Evolutionary conservation across 2,797 vertebrate species (phyloP).

Genomic region (Uromys caudimaculatus): DNA sequence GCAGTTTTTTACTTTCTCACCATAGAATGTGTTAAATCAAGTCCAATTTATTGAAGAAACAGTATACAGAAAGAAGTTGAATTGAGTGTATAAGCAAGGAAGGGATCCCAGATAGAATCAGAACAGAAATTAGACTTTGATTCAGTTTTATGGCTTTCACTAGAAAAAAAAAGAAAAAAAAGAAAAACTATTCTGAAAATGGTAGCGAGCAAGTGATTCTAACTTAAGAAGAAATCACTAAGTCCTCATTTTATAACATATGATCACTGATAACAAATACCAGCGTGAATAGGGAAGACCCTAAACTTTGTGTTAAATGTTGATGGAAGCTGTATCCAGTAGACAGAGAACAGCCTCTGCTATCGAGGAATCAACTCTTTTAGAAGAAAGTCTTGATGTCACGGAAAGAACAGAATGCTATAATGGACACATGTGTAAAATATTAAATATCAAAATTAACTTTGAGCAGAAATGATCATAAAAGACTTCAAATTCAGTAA

Average conservation of each 20-base stretch:
- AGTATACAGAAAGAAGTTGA: slow-evolving; percentile 70
- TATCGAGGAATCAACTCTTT: background rate
- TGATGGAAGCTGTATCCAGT: background rate
- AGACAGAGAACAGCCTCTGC: background rate
- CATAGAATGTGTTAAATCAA: slow-evolving; percentile 81
- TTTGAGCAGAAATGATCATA: slow-evolving; percentile 9
- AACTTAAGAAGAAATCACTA: slow-evolving; percentile 45
- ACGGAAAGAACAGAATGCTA: background rate
- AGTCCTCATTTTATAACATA: background rate
- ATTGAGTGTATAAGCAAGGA: slow-evolving; percentile 70
- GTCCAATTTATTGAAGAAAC: slow-evolving; percentile 66
- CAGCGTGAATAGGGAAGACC: background rate
- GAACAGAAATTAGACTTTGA: slow-evolving; percentile 73
- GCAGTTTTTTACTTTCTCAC: slow-evolving; percentile 77
- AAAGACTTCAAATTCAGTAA: background rate
- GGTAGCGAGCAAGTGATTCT: slow-evolving; percentile 30
- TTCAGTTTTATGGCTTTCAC: slow-evolving; percentile 55
- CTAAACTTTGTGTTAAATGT: background rate
- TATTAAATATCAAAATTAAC: background rate
- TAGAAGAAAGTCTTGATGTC: background rate
- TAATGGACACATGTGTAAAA: background rate
- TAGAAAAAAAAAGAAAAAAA: slow-evolving; percentile 3
- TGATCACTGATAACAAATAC: background rate
- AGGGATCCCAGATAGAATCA: slow-evolving; percentile 65
- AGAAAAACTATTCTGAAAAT: slow-evolving; percentile 34